phyloP scores from a whole-genome alignment of 2,888 invertebrate genomes.

The Geophilus truncorum region DNA sequence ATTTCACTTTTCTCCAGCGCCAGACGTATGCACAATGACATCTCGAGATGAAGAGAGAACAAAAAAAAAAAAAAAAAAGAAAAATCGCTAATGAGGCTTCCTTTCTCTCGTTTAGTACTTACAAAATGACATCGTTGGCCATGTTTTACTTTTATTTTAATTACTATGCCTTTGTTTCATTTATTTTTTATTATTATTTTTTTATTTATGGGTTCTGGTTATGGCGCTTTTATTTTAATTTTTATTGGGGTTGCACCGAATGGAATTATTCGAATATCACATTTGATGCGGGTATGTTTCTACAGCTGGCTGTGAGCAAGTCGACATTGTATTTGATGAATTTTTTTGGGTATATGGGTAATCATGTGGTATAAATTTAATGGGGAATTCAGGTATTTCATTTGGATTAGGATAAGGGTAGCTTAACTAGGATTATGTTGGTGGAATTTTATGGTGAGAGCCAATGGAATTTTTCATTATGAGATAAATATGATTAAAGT shows the following conservation, averaged over 20 bases:
- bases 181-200: background rate
- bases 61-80: background rate
- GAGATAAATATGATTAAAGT: too few species aligned
- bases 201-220: background rate
- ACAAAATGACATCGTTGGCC: background rate
- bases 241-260: background rate
- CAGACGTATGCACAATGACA: constrained; percentile 15
- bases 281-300: too few species aligned
- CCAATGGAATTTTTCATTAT: too few species aligned
- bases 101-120: constrained; percentile 9
- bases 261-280: too few species aligned
- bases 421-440: too few species aligned
- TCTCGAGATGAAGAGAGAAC: background rate
- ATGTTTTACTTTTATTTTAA: background rate
- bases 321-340: too few species aligned
- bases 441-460: too few species aligned
- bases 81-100: constrained; percentile 8
- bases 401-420: too few species aligned
- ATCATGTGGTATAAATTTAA: too few species aligned
- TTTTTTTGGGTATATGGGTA: too few species aligned
- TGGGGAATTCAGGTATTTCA: too few species aligned
- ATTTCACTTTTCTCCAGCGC: background rate
- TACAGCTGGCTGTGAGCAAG: too few species aligned
- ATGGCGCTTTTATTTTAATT: background rate
- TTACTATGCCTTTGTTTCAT: background rate